Conservation (phyloP, 1,140 invertebrate genomes). For the Tigriopus japonicus region DNA sequence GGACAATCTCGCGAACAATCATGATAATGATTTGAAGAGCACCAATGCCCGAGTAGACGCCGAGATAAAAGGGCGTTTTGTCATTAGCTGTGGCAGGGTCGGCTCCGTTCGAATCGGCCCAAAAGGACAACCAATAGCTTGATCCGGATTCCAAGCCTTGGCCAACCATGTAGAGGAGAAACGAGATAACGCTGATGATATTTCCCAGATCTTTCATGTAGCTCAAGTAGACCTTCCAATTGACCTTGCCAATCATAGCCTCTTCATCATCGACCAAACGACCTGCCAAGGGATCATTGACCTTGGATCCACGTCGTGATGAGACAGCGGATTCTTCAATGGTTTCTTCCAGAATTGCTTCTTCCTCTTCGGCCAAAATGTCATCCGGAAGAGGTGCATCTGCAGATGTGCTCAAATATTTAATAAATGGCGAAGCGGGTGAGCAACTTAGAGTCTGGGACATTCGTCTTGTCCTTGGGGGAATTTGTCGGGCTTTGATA, state of each 20-base stretch:
- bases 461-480: too few species aligned
- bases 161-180: slow-evolving; percentile 49
- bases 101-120: slow-evolving; percentile 45
- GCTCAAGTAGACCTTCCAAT: slow-evolving; percentile 52
- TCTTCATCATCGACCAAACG: slow-evolving; percentile 70
- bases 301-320: slow-evolving; percentile 19
- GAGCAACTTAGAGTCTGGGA: too few species aligned
- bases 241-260: slow-evolving; percentile 70
- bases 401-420: background rate
- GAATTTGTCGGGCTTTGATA: too few species aligned
- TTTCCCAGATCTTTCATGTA: slow-evolving; percentile 69
- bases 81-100: background rate
- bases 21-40: slow-evolving; percentile 51
- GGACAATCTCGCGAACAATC: slow-evolving; percentile 15
- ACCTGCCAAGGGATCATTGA: slow-evolving; percentile 22
- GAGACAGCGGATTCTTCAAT: background rate
- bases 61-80: slow-evolving; percentile 53
- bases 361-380: background rate
- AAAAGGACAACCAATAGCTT: slow-evolving; percentile 75
- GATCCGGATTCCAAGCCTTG: slow-evolving; percentile 35
- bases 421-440: too few species aligned
- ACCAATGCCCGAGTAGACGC: slow-evolving; percentile 68
- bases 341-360: slow-evolving; percentile 20
- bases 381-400: background rate
- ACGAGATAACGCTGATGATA: slow-evolving; percentile 46